Base-by-base conservation (phyloP, 2,888 invertebrate genomes). In the Loripinus fragilis region DNA sequence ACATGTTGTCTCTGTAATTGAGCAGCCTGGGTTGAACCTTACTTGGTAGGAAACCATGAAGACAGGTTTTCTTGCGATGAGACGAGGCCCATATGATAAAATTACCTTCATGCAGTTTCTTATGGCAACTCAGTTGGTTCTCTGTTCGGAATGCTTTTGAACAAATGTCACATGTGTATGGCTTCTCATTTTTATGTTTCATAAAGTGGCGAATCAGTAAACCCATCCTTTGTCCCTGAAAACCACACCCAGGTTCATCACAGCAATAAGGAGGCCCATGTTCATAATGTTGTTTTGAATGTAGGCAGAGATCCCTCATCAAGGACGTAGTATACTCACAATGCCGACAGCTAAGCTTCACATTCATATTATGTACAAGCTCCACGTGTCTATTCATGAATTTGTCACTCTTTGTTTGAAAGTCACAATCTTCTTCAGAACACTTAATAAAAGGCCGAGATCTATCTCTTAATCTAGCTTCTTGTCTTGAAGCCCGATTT, bases 261-360 rank as follows among this genome's bases (percentile, higher is more conserved):
- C 96, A 96, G 85, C 94, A 94, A 90, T 94, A 95, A n/a, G 95
- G 95, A 23, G 95, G 95, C n/a, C 95, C 95, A 67, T 94, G 93
- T 60, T 30, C 7, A 89, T 95, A 95, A 91, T 94, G 94, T 15
- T 80, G 71, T 87, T 95, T 95, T 95, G 95, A 95, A 88, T 96
- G 96, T 80, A 94, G 94, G 84, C 95, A 95, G 91, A 95, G 95
- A 85, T 95, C 95, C 50, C 95, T 94, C 90, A 95, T 95, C 94
- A 95, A 95, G 80, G 95, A 95, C 87, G 95, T 95, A 55, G 95
- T 95, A 91, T 95, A 95, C 20, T 94, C 94, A 91, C 96, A 96
- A 73, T 95, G 92, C 42, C 95, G 94, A 91, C 96, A 96, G 0
- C 52, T 48, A 42, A 85, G 75, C 33, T 78, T 68, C 12, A 80